A percentile compares a stretch with the other conserved stretches of the same genome.
Evolutionary conservation across 2,113 vertebrate species (phyloP).

Genomic region (Anarrhichthys ocellatus): DNA sequence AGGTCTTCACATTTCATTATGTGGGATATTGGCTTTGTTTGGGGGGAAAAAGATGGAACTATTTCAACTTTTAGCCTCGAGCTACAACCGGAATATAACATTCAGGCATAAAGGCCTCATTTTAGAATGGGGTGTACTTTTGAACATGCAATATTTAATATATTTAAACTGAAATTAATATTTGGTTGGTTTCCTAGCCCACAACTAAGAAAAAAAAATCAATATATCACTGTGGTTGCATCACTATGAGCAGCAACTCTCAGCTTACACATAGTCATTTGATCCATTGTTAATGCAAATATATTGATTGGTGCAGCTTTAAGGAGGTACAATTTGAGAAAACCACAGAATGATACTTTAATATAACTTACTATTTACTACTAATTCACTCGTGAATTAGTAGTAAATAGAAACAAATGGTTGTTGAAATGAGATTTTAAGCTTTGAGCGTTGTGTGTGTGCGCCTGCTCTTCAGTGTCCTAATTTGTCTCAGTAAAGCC

Average conservation of each 20-base stretch:
- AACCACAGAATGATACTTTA: not conserved
- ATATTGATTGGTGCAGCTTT: not conserved
- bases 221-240: too few relatives aligned
- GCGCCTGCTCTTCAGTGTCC: constrained; percentile 12
- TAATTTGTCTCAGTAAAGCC: constrained; percentile 49
- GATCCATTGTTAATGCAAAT: not conserved
- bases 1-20: not conserved
- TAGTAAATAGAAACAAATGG: not conserved
- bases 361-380: not conserved
- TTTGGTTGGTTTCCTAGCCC: not conserved
- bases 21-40: not conserved
- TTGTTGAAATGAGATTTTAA: constrained; percentile 21
- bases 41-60: not conserved
- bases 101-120: not conserved
- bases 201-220: too few relatives aligned
- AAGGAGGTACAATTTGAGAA: not conserved
- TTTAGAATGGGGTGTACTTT: not conserved
- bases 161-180: not conserved
- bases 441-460: not conserved
- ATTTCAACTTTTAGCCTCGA: not conserved
- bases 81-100: not conserved
- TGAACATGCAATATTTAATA: not conserved
- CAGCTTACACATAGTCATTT: not conserved
- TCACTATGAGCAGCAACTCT: too few relatives aligned
- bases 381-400: too few relatives aligned